Evolutionary conservation across 2,888 invertebrate genomes (phyloP).

Genomic region (Pimpla rufipes): DNA sequence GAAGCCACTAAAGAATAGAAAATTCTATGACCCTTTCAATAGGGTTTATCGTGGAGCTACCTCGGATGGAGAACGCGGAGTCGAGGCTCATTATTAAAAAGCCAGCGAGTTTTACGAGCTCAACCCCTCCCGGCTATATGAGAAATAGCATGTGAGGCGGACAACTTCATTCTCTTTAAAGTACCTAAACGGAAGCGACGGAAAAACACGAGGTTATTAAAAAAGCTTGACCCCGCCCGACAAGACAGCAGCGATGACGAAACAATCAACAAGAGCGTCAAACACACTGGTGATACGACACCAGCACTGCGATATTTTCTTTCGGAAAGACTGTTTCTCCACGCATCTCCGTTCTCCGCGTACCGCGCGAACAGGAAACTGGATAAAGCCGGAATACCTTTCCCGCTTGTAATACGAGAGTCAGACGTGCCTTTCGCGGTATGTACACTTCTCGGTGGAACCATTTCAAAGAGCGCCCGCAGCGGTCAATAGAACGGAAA

Average conservation of each 20-base stretch:
- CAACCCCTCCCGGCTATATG: slow-evolving; percentile 40
- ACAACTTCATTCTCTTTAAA: slow-evolving; percentile 44
- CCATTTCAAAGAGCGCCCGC: slow-evolving; percentile 40
- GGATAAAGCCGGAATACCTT: background rate
- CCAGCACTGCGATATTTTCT: background rate
- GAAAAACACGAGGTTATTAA: slow-evolving; percentile 38
- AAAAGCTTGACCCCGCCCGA: slow-evolving; percentile 18
- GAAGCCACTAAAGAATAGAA: slow-evolving; percentile 5
- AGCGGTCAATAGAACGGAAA: slow-evolving; percentile 42
- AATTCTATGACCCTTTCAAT: slow-evolving; percentile 37
- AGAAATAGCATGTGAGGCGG: slow-evolving; percentile 18
- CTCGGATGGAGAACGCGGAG: slow-evolving; percentile 26
- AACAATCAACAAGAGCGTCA: background rate
- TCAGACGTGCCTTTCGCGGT: background rate
- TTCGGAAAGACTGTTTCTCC: background rate
- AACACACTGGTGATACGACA: background rate
- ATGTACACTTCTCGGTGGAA: slow-evolving; percentile 11
- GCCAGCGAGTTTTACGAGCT: slow-evolving; percentile 51
- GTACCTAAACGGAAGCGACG: background rate
- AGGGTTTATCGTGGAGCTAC: slow-evolving; percentile 6
- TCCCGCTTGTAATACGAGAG: slow-evolving; percentile 18
- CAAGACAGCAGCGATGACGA: background rate
- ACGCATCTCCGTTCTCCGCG: background rate
- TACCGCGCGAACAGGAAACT: background rate
- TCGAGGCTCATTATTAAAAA: slow-evolving; percentile 61